These are phyloP conservation scores for Panulirus ornatus DNA, from an alignment of 1,140 invertebrate species.

Conservation along the genomic window DNA sequence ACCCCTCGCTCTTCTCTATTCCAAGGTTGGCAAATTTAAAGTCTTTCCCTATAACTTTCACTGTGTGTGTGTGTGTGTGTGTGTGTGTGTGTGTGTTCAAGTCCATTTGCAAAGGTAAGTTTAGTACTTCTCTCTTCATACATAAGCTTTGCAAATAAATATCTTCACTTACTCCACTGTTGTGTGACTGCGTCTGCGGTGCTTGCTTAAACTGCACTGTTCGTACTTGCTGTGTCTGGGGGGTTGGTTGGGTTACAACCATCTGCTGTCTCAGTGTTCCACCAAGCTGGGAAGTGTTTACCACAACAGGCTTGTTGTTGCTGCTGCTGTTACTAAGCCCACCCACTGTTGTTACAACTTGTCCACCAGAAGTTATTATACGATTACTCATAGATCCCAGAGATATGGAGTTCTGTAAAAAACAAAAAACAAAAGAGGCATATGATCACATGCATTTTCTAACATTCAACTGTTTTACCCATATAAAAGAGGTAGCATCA, in stretches of 20 bases:
- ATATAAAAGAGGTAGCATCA: no score
- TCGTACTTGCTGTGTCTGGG: constrained; percentile 45
- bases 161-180: constrained; percentile 60
- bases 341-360: constrained; percentile 49
- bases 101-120: no score
- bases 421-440: constrained; percentile 4
- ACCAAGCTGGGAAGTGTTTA: constrained; percentile 57
- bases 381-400: constrained; percentile 56
- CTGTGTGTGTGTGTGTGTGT: no score
- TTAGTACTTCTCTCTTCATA: no score
- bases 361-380: constrained; percentile 59
- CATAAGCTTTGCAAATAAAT: no score
- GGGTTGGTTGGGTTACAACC: constrained; percentile 43
- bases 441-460: no score
- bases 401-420: constrained; percentile 36
- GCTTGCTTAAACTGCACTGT: constrained; percentile 56
- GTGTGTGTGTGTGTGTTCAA: no score
- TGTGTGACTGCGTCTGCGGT: constrained; percentile 53
- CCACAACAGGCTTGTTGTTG: constrained; percentile 55
- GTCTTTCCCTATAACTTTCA: no score
- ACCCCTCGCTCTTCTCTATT: no score
- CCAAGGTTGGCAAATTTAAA: no score
- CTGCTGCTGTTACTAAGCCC: constrained; percentile 29
- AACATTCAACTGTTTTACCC: no score
- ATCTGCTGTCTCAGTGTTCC: constrained; percentile 50